Base-by-base conservation (phyloP, 2,797 vertebrate genomes). In the Enteromius fasciolatus region DNA sequence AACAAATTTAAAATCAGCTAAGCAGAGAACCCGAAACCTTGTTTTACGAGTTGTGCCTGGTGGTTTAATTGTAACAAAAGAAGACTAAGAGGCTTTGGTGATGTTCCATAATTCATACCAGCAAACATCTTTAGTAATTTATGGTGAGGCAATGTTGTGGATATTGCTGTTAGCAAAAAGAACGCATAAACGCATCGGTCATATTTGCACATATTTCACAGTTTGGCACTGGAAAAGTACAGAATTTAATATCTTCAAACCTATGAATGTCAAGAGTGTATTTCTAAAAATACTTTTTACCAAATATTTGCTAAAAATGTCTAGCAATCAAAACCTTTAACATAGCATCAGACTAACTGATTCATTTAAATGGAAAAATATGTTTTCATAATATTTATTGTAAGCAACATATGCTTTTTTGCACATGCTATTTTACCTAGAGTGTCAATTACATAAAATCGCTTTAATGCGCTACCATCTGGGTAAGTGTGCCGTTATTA, bases 81-180 rank as follows among this genome's bases (percentile, higher is more conserved):
- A 78, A 85, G 48, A 63, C 69, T 72, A 61, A 67, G 70, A 50
- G 67, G 81, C 23, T 61, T 39, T 1, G 36, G 64, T 59, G 41
- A 78, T 57, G 76, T 67, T 82, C 36, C 80, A 78, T 82, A 78
- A 78, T 82, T 85, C 63, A 85, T 82, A 59, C 20, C 10, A 67
- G 59, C 67, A 82, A 85, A 82, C 84, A 82, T 74, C 59, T 78
- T 82, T 82, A 78, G 75, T 41, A 50, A 82, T 82, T 78, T 82
- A 85, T 82, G 80, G 77, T 15, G 48, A 74, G 39, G 73, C 66
- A 72, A 41, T 6, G 0, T 64, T 78, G 69, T 81, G 61, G 36
- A 81, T 73, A 15, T 59, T 68, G 83, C 54, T 52, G 52, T 70
- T 73, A 64, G 67, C 39, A 77, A 46, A 33, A 63, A 44, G 48